Conservation (phyloP, 2,797 vertebrate species). For the Adrianichthys oophorus region DNA sequence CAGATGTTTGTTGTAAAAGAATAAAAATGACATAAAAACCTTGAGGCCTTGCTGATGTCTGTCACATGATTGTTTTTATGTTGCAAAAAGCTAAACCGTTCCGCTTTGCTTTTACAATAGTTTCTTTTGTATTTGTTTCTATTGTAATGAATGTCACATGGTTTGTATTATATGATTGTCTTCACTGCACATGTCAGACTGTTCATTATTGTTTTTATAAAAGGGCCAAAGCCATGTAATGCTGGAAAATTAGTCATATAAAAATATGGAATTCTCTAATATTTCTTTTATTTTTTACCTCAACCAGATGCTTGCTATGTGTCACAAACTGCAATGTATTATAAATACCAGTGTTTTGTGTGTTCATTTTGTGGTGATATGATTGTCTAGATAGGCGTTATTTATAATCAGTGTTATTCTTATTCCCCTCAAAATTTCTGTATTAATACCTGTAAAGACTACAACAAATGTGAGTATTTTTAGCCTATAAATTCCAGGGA, state of each 20-base stretch:
- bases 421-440: too few relatives aligned
- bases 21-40: constrained; percentile 1
- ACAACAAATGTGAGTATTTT: too few relatives aligned
- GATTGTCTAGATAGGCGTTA: too few relatives aligned
- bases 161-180: constrained; percentile 39
- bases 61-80: constrained; percentile 34
- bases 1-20: not conserved
- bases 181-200: constrained; percentile 27
- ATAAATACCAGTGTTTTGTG: not conserved
- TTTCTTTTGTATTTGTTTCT: constrained; percentile 43
- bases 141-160: constrained; percentile 10
- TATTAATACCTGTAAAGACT: too few relatives aligned
- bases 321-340: constrained; percentile 10
- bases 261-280: not conserved
- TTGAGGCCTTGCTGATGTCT: constrained; percentile 58
- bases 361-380: too few relatives aligned
- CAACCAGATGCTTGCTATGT: constrained; percentile 2
- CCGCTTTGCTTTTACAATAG: constrained; percentile 37
- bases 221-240: constrained; percentile 45
- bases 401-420: too few relatives aligned
- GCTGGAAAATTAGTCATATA: not conserved
- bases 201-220: constrained; percentile 19
- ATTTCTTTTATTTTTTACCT: not conserved
- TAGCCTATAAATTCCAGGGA: too few relatives aligned
- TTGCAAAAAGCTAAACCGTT: constrained; percentile 8